Conservation (phyloP, 2,888 invertebrate genomes). For the Ophioninae sp. region DNA sequence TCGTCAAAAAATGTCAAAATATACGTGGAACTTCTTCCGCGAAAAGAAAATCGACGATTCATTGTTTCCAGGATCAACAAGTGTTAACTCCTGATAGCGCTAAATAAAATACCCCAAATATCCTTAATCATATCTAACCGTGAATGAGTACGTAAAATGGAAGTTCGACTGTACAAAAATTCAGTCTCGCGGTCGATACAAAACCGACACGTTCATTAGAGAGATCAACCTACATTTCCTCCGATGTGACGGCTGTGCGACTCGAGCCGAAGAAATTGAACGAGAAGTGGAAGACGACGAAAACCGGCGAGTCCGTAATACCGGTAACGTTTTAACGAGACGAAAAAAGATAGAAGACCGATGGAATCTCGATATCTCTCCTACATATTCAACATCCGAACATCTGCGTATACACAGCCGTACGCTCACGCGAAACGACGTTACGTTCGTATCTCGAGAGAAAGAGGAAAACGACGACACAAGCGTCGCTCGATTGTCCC, state of each 20-base stretch:
- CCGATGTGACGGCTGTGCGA: background rate
- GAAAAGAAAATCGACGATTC: too few species aligned
- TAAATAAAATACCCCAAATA: too few species aligned
- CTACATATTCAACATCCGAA: background rate
- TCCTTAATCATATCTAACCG: too few species aligned
- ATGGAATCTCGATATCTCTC: slow-evolving; percentile 4
- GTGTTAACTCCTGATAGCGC: too few species aligned
- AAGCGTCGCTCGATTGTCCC: slow-evolving; percentile 12
- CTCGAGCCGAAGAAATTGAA: background rate
- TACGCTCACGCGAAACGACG: too few species aligned
- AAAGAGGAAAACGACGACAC: background rate
- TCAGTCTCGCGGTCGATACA: slow-evolving; percentile 2
- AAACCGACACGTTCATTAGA: slow-evolving; percentile 10
- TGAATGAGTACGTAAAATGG: too few species aligned
- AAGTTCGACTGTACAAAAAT: background rate
- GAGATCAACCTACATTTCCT: slow-evolving; percentile 19
- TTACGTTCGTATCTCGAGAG: background rate
- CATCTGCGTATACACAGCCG: background rate
- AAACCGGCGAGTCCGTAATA: background rate
- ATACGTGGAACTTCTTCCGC: too few species aligned
- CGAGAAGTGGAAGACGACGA: background rate
- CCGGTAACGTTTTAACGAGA: background rate
- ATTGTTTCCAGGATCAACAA: too few species aligned
- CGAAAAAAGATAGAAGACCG: background rate
- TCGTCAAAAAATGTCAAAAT: too few species aligned